phyloP scores from a whole-genome alignment of 2,888 invertebrate species.

The Girardia tigrina region DNA sequence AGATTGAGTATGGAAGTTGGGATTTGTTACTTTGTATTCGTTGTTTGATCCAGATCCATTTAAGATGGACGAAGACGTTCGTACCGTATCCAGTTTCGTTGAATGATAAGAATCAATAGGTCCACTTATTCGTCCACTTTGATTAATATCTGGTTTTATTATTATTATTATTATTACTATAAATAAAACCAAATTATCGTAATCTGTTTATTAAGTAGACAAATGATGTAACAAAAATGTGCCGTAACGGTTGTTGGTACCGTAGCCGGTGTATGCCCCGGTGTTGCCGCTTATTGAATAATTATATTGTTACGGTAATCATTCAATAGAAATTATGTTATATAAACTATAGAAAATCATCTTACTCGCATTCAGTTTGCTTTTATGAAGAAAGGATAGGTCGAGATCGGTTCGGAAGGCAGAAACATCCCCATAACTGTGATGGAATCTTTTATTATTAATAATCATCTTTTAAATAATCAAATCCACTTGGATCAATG shows the following conservation, averaged over 20 bases:
- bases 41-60: not conserved
- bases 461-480: not conserved
- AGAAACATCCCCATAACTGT: not conserved
- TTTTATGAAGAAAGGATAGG: not conserved
- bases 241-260: not conserved
- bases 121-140: slow-evolving; percentile 15
- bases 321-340: too few relatives aligned
- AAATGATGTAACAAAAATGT: not conserved
- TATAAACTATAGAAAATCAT: too few relatives aligned
- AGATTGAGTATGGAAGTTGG: not conserved
- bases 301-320: too few relatives aligned
- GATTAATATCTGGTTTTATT: not conserved
- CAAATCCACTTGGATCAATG: too few relatives aligned
- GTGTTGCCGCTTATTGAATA: too few relatives aligned
- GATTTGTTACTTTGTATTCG: not conserved
- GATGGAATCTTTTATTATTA: slow-evolving; percentile 3
- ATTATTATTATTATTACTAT: not conserved
- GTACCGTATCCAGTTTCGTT: slow-evolving; percentile 11
- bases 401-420: not conserved
- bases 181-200: too few relatives aligned
- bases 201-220: not conserved
- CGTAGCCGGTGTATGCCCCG: too few relatives aligned
- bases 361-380: not conserved
- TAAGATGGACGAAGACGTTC: not conserved
- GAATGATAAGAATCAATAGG: slow-evolving; percentile 16